Evolutionary conservation across 1,140 invertebrate species (phyloP).

Genomic region (Macrosteles quadrilineatus): DNA sequence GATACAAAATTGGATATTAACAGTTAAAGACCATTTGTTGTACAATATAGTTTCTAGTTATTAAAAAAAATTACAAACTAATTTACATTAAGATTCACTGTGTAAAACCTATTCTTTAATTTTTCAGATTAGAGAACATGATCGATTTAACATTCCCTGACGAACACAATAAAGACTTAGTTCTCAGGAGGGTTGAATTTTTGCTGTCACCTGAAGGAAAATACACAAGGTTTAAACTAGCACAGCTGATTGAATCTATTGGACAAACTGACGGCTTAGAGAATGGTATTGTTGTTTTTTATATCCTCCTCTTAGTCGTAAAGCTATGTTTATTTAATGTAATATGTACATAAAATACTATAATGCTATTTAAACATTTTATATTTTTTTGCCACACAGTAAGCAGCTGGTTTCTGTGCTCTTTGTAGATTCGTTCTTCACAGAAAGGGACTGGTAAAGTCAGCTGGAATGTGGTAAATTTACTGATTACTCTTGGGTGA

Average conservation of each 20-base stretch:
- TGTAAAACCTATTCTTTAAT: neutral
- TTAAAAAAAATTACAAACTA: too few species aligned
- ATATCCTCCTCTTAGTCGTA: neutral
- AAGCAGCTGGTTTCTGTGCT: too few species aligned
- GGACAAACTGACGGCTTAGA: neutral
- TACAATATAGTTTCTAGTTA: too few species aligned
- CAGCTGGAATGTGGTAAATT: too few species aligned
- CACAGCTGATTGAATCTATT: neutral
- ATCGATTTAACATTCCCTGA: neutral
- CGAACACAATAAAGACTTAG: neutral
- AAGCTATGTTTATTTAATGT: neutral
- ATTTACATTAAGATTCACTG: too few species aligned
- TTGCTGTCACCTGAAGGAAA: constrained; percentile 10
- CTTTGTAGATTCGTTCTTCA: too few species aligned
- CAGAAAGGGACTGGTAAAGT: too few species aligned
- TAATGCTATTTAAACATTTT: neutral
- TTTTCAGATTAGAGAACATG: neutral
- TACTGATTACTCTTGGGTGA: too few species aligned
- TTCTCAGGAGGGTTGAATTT: neutral
- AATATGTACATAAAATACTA: neutral
- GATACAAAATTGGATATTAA: too few species aligned
- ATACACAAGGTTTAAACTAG: neutral
- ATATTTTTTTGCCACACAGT: constrained; percentile 13
- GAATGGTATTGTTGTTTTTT: neutral
- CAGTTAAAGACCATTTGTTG: too few species aligned